phyloP scores from a whole-genome alignment of 2,888 invertebrate genomes.

The Pseudolycoriella hygida region DNA sequence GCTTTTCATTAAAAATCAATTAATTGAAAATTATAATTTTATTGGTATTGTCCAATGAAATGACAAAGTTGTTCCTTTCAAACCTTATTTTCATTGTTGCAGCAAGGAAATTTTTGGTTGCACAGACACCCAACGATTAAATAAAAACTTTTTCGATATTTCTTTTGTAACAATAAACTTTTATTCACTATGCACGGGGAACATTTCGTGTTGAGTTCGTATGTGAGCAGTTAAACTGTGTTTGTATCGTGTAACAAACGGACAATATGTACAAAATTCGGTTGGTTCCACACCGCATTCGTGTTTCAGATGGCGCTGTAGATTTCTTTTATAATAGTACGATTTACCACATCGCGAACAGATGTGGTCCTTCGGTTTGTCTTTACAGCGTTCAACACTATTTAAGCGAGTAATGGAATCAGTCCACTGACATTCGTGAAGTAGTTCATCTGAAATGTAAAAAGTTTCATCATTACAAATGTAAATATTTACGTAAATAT shows the following conservation, averaged over 20 bases:
- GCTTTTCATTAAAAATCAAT: no score
- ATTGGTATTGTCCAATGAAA: no score
- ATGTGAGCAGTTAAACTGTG: slow-evolving; percentile 34
- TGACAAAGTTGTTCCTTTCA: no score
- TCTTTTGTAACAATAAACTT: no score
- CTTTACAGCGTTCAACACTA: slow-evolving; percentile 14
- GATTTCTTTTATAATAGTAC: slow-evolving; percentile 39
- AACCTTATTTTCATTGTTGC: no score
- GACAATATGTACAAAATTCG: slow-evolving; percentile 35
- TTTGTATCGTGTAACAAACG: slow-evolving; percentile 32
- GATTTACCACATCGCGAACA: slow-evolving; percentile 38
- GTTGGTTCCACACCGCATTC: slow-evolving; percentile 40
- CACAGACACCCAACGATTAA: no score
- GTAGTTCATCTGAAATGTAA: background rate
- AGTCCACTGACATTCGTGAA: slow-evolving; percentile 10
- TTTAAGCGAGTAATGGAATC: slow-evolving; percentile 28
- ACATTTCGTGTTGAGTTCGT: slow-evolving; percentile 19
- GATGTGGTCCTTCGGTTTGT: slow-evolving; percentile 15
- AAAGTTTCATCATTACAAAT: no score
- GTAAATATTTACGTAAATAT: no score
- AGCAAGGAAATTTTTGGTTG: no score
- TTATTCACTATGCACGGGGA: no score
- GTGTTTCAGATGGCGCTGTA: slow-evolving; percentile 36
- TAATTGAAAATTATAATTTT: no score
- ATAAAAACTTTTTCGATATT: no score